Conservation (phyloP, 2,113 vertebrate genomes). For the Acanthisitta chloris region DNA sequence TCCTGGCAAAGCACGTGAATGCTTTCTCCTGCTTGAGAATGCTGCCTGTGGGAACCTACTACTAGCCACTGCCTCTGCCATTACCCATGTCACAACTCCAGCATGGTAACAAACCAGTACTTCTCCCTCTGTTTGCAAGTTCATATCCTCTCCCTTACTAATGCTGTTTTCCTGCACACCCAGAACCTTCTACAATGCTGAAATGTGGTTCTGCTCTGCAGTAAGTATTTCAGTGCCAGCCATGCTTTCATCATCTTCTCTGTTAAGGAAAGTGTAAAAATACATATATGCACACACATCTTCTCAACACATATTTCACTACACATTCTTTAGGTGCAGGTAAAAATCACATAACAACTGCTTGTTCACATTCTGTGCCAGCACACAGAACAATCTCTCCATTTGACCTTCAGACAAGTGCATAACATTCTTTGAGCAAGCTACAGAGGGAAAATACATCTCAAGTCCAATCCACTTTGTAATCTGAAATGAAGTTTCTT, state of each 20-base stretch:
- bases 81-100: background rate
- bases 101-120: background rate
- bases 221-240: background rate
- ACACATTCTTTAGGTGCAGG: background rate
- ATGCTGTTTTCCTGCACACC: background rate
- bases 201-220: background rate
- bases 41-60: slow-evolving; percentile 88
- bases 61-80: slow-evolving; percentile 62
- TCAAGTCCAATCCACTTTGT: background rate
- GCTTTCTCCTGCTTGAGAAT: slow-evolving; percentile 90
- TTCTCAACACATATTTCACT: background rate
- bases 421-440: background rate
- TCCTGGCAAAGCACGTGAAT: slow-evolving; percentile 88
- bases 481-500: background rate
- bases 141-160: background rate
- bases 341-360: background rate
- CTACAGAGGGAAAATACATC: background rate
- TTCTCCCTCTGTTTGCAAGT: slow-evolving; percentile 5
- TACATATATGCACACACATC: background rate
- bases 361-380: background rate
- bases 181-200: background rate
- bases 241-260: background rate
- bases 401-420: background rate
- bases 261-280: background rate
- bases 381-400: background rate